These are phyloP conservation scores for Ianthella basta DNA, from an alignment of 37 sponge, comb jelly and placozoan species.

Conservation along the genomic window DNA sequence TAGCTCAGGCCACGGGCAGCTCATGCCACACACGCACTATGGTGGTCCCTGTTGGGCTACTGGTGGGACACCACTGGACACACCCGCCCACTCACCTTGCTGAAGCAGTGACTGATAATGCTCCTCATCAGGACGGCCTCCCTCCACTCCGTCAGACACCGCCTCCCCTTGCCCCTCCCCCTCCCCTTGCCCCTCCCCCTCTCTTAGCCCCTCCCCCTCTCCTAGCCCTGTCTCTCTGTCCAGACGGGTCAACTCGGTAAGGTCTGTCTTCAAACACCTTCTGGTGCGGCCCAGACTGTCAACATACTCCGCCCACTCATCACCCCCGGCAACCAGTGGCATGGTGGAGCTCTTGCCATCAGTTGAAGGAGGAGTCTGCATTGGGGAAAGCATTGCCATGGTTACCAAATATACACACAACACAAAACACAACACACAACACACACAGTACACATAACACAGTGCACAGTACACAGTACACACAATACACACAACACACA, in stretches of 20 bases:
- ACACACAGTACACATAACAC: not conserved
- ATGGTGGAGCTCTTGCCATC: too few species aligned
- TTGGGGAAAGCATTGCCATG: not conserved
- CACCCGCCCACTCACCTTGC: conserved; percentile 37
- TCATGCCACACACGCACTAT: not conserved
- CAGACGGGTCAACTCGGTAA: conserved; percentile 47
- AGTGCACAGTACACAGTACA: too few species aligned
- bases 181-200: too few species aligned
- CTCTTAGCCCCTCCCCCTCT: conserved; percentile 35
- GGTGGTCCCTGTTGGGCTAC: not conserved
- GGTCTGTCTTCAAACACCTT: conserved; percentile 67
- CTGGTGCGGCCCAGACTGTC: conserved; percentile 77
- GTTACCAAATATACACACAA: not conserved
- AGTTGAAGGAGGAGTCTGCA: too few species aligned
- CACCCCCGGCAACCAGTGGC: not conserved
- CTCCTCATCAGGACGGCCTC: conserved; percentile 36
- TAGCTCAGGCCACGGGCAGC: not conserved
- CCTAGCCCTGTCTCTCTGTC: conserved; percentile 58
- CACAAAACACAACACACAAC: not conserved
- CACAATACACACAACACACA: too few species aligned
- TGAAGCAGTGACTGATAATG: conserved; percentile 77
- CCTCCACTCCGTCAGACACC: not conserved
- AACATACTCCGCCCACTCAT: conserved; percentile 81
- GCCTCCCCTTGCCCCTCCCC: conserved; percentile 50
- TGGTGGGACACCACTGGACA: too few species aligned